These are phyloP conservation scores for Corythoichthys intestinalis DNA, from an alignment of 2,113 vertebrate species.

Conservation along the genomic window DNA sequence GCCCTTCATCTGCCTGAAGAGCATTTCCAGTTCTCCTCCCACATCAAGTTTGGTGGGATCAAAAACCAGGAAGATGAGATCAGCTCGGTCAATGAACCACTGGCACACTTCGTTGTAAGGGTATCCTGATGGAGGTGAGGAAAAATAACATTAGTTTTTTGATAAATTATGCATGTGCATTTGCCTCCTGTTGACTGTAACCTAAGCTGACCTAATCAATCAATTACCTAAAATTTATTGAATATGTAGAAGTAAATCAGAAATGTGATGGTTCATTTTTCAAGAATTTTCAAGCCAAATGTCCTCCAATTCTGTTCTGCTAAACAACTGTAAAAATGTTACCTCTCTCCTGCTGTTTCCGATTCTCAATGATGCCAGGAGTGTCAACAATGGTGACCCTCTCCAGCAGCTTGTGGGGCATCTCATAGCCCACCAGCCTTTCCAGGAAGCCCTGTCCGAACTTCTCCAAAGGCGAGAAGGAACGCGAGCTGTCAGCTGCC, in stretches of 20 bases:
- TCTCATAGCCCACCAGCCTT: conserved; percentile 91
- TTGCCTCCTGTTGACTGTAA: too few species aligned
- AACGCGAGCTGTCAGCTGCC: conserved; percentile 91
- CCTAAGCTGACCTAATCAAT: too few species aligned
- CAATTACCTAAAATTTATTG: too few species aligned
- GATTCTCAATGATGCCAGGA: conserved; percentile 96
- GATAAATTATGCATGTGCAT: too few species aligned
- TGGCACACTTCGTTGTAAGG: conserved; percentile 97
- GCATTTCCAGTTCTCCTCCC: conserved; percentile 91
- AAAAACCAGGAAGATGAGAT: conserved; percentile 96
- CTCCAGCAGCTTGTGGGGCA: conserved; percentile 94
- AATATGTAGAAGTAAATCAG: too few species aligned
- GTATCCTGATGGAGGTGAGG: conserved; percentile 76
- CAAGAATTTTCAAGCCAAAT: too few species aligned
- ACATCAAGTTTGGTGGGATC: conserved; percentile 97
- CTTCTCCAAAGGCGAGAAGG: conserved; percentile 93
- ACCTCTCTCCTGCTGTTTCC: conserved; percentile 99
- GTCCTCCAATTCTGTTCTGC: too few species aligned
- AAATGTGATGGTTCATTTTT: too few species aligned
- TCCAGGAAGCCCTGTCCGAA: conserved; percentile 98
- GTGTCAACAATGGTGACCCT: conserved; percentile 94
- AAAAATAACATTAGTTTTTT: background rate
- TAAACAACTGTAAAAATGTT: background rate
- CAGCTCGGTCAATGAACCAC: conserved; percentile 97
- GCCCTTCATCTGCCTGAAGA: conserved; percentile 93